A percentile compares a stretch with the other conserved stretches of the same genome.
These are phyloP conservation scores for Dorcus hopei DNA, from an alignment of 2,888 invertebrate species.

Conservation along the genomic window DNA sequence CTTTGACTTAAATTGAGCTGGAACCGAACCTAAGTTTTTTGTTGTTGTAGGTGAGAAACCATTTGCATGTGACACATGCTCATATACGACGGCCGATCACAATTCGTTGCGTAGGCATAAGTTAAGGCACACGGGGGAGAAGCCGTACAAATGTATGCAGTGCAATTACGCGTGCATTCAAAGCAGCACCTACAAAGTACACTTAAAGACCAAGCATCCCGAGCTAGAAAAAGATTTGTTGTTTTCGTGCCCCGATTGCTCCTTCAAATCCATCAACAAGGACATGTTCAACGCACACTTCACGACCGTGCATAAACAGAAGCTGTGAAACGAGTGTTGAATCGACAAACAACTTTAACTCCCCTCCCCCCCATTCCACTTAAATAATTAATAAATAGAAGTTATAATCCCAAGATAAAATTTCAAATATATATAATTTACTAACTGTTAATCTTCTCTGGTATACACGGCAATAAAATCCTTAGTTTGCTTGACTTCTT, in stretches of 20 bases:
- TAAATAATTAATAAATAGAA: background rate
- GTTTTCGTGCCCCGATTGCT: constrained; percentile 60
- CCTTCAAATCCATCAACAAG: constrained; percentile 63
- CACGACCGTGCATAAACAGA: constrained; percentile 49
- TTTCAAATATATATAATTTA: background rate
- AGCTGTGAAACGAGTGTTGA: background rate
- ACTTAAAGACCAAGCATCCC: constrained; percentile 77
- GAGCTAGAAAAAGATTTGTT: constrained; percentile 61
- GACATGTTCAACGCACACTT: constrained; percentile 59
- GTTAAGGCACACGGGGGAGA: constrained; percentile 70
- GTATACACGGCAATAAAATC: constrained; percentile 67
- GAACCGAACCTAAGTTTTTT: too few species aligned
- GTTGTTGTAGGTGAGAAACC: constrained; percentile 66
- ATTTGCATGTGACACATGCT: constrained; percentile 71
- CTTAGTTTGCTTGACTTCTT: constrained; percentile 59
- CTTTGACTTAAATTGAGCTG: too few species aligned
- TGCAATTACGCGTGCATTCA: constrained; percentile 80
- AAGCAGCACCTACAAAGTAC: constrained; percentile 72
- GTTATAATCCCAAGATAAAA: background rate
- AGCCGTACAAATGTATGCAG: constrained; percentile 73
- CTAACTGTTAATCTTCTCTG: constrained; percentile 22
- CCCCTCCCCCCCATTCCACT: background rate
- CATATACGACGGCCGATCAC: constrained; percentile 73
- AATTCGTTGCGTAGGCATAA: constrained; percentile 79
- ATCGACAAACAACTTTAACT: background rate